Evolutionary conservation across 2,888 invertebrate species (phyloP), one percentile per base, ranked within the genome.

Genomic region (Parascotia fuliginaria): DNA sequence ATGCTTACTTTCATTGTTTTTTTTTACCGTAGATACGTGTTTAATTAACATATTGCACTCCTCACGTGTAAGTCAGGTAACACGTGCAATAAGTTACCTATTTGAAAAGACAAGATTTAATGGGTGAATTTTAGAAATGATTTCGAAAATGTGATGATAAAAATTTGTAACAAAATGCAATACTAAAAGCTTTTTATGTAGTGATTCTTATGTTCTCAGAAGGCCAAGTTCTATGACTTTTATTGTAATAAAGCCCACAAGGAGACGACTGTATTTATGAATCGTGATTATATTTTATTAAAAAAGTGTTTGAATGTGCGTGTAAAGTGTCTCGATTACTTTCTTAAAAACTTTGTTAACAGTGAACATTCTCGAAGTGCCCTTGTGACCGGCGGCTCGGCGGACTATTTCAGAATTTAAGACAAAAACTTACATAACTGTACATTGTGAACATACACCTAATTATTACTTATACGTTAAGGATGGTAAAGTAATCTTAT

Each of bases 371-470:
- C 76, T 87, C 73, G 71, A 91, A 91, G 91, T 90, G 91, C 85
- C 87, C 89, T 91, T 90, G 87, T 73, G 87, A 83, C 84, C 81
- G 82, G 84, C 82, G 87, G 85, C 83, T 83, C 83, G 84, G 87
- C 83, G 88, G 86, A 89, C 88, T 88, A 85, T 83, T 71, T 83
- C 85, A 83, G 79, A 87, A 83, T 84, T 84, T 87, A 89, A 86
- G 70, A 80, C 70, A 87, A 89, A 77, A 73, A 82, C 79, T 82
- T 83, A 87, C 83, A 85, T 88, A 89, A 75, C 84, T 92, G 92
- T 91, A 92, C 89, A 92, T 92, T 91, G 85, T 92, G 91, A 90
- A 92, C 88, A 92, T 91, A 91, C 80, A 88, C 82, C 69, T 87
- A 86, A 89, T 85, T 89, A 83, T 84, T 84, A 88, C 79, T 85